Percentiles rank a stretch among this genome's conserved stretches.
phyloP scores from a whole-genome alignment of 2,113 vertebrate species.

The Gopherus flavomarginatus region DNA sequence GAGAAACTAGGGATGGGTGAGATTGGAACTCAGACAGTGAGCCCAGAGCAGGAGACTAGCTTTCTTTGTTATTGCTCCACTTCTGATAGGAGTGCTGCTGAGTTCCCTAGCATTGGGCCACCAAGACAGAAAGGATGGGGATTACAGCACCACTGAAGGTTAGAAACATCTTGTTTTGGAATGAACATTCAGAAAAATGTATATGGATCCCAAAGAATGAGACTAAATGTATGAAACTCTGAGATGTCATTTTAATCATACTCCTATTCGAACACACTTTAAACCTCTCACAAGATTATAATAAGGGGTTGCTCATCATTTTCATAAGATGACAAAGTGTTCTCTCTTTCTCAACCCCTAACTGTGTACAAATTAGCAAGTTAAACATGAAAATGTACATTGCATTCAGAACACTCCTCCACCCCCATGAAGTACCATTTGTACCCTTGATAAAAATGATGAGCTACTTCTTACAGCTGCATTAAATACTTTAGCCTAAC shows the following conservation, averaged over 20 bases:
- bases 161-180: conserved; percentile 29
- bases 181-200: conserved; percentile 31
- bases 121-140: conserved; percentile 26
- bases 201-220: background rate
- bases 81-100: background rate
- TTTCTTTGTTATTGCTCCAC: background rate
- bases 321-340: conserved; percentile 53
- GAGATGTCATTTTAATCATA: conserved; percentile 54
- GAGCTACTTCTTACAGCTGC: conserved; percentile 51
- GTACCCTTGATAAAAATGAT: conserved; percentile 59
- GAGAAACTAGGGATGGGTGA: background rate
- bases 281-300: conserved; percentile 50
- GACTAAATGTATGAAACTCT: conserved; percentile 37
- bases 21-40: background rate
- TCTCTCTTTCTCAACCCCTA: conserved; percentile 34
- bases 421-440: conserved; percentile 41
- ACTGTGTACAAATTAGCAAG: conserved; percentile 34
- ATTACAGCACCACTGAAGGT: background rate
- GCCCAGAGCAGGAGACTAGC: background rate
- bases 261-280: conserved; percentile 39
- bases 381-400: background rate
- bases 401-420: conserved; percentile 42
- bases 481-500: conserved; percentile 56
- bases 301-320: conserved; percentile 36
- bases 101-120: conserved; percentile 16